These are phyloP conservation scores for Dreissena polymorpha DNA, from an alignment of 1,140 invertebrate genomes.

Conservation along the genomic window DNA sequence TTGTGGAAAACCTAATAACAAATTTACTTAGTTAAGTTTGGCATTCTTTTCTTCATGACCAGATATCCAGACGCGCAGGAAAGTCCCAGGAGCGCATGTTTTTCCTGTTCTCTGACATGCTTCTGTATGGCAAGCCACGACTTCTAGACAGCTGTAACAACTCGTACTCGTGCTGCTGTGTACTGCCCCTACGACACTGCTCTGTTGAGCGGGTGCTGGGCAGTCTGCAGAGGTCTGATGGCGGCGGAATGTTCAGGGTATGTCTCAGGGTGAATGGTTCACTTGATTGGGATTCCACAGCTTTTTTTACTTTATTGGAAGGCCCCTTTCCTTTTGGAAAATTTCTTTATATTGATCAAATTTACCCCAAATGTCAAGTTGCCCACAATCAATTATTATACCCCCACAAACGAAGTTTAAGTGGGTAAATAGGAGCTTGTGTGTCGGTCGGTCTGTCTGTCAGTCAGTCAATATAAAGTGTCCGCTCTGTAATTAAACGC, in stretches of 20 bases:
- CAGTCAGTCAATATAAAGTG: no score
- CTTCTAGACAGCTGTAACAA: slow-evolving; percentile 73
- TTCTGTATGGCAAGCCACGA: slow-evolving; percentile 78
- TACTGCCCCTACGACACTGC: slow-evolving; percentile 78
- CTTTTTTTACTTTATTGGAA: not conserved
- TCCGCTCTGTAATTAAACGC: no score
- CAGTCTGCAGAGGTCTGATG: slow-evolving; percentile 56
- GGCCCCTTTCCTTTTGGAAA: not conserved
- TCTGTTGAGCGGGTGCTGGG: slow-evolving; percentile 76
- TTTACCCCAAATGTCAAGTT: no score
- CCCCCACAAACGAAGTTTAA: no score
- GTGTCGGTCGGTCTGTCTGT: no score
- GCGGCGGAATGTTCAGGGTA: slow-evolving; percentile 75
- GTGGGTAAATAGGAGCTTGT: no score
- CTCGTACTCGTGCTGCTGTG: slow-evolving; percentile 77
- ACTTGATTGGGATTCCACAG: not conserved
- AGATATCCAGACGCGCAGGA: slow-evolving; percentile 79
- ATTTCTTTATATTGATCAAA: not conserved
- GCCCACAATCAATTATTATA: no score
- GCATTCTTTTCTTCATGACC: no score
- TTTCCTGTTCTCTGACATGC: slow-evolving; percentile 80
- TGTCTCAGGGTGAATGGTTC: slow-evolving; percentile 1
- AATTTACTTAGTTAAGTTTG: no score
- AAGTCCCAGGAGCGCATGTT: slow-evolving; percentile 77
- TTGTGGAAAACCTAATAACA: no score